phyloP scores from a whole-genome alignment of 2,113 vertebrate species.

The Plotosus lineatus region DNA sequence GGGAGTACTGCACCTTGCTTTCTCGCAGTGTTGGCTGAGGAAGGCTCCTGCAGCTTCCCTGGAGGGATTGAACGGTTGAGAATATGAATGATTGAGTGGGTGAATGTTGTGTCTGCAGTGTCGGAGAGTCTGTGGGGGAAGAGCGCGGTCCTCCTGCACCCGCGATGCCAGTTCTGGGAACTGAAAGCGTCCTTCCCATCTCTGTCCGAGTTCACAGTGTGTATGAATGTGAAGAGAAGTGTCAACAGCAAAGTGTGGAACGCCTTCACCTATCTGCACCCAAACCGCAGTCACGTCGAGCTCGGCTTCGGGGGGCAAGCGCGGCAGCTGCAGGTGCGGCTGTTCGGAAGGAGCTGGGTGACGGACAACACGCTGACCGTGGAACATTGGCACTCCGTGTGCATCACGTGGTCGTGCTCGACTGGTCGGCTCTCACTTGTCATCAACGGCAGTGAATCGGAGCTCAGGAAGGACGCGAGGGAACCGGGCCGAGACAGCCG shows the following conservation, averaged over 20 bases:
- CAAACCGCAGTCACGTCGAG: constrained; percentile 51
- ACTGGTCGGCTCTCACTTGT: constrained; percentile 68
- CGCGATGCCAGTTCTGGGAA: constrained; percentile 58
- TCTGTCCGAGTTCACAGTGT: constrained; percentile 75
- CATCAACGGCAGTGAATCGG: constrained; percentile 56
- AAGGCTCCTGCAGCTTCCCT: no score
- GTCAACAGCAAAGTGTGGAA: constrained; percentile 65
- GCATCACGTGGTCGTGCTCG: constrained; percentile 72
- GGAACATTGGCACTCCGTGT: constrained; percentile 73
- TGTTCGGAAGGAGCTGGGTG: constrained; percentile 70
- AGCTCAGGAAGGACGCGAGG: not conserved
- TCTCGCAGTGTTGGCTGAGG: no score
- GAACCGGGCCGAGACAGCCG: not conserved
- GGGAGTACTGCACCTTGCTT: no score
- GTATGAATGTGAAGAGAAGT: constrained; percentile 68
- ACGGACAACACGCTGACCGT: constrained; percentile 47
- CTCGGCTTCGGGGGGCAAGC: constrained; percentile 69
- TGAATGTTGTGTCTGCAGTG: not conserved
- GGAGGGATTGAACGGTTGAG: no score
- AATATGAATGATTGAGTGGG: no score
- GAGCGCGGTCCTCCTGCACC: constrained; percentile 66
- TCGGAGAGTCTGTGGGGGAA: constrained; percentile 70
- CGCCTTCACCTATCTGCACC: constrained; percentile 76
- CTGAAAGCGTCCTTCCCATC: constrained; percentile 66
- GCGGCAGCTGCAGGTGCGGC: constrained; percentile 64